Percentiles rank a stretch among this genome's conserved stretches.
Conservation (phyloP, 2,113 vertebrate genomes). For the Callopanchax toddi region DNA sequence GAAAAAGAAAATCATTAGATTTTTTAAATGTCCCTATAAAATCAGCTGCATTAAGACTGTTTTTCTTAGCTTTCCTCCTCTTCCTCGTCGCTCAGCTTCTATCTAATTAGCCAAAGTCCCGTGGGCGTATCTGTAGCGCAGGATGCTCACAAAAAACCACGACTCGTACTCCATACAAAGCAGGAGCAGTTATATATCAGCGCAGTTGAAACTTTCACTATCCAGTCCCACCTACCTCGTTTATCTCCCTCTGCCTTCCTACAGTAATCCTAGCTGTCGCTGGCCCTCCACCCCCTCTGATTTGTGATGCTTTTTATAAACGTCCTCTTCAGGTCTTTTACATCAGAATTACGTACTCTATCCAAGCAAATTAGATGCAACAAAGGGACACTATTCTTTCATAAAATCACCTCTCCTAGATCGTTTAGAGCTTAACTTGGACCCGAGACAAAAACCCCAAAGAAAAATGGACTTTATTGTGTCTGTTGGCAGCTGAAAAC, state of each 20-base stretch:
- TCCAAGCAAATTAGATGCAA: constrained; percentile 2
- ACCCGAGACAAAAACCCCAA: neutral
- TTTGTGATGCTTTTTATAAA: constrained; percentile 47
- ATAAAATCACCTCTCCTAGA: constrained; percentile 2
- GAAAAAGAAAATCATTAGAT: neutral
- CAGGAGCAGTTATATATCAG: constrained; percentile 40
- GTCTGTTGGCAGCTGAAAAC: neutral
- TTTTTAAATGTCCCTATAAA: neutral
- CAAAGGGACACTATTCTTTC: neutral
- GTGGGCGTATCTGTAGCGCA: constrained; percentile 22
- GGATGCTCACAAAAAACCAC: constrained; percentile 18
- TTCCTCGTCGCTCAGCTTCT: constrained; percentile 22
- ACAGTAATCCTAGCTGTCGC: constrained; percentile 1
- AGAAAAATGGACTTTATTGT: constrained; percentile 7
- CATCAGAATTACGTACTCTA: constrained; percentile 19
- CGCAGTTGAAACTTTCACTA: constrained; percentile 42
- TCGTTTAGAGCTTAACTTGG: constrained; percentile 12
- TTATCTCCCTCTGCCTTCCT: constrained; percentile 43
- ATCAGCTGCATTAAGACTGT: constrained; percentile 10
- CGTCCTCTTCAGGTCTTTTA: constrained; percentile 25
- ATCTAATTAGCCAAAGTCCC: constrained; percentile 48
- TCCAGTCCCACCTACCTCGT: constrained; percentile 41
- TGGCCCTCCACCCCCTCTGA: constrained; percentile 1
- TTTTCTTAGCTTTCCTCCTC: constrained; percentile 15
- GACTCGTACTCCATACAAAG: constrained; percentile 2